Percentiles rank a stretch among this genome's conserved stretches.
Conservation (phyloP, 2,888 invertebrate genomes). For the Gerris lacustris region DNA sequence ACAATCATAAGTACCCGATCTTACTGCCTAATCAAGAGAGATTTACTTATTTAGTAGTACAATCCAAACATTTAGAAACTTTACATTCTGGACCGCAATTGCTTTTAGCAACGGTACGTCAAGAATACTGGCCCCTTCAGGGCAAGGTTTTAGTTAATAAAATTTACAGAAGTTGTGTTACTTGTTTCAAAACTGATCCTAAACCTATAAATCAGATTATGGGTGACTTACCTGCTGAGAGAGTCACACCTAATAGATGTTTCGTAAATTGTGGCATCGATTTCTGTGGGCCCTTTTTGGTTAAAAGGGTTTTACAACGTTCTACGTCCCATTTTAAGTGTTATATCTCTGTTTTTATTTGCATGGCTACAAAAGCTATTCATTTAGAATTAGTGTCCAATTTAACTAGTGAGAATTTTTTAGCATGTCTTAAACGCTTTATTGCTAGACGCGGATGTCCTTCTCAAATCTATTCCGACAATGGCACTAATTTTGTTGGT, state of each 20-base stretch:
- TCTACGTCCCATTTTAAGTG: too few species aligned
- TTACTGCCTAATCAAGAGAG: too few species aligned
- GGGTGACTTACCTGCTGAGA: constrained; percentile 4
- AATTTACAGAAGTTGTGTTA: too few species aligned
- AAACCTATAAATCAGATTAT: too few species aligned
- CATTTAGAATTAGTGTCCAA: constrained; percentile 9
- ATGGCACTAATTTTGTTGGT: constrained; percentile 13
- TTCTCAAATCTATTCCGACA: constrained; percentile 11
- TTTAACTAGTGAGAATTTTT: neutral
- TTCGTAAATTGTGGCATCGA: constrained; percentile 7
- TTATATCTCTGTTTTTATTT: constrained; percentile 7
- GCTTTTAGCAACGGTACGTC: too few species aligned
- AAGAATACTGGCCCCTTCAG: too few species aligned
- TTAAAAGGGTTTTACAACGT: neutral
- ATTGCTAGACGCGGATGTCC: constrained; percentile 10
- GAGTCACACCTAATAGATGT: constrained; percentile 1
- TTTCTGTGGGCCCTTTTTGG: constrained; percentile 9
- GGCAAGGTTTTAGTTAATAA: too few species aligned
- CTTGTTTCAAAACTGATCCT: too few species aligned
- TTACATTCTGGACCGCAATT: too few species aligned
- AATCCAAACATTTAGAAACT: too few species aligned
- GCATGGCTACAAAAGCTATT: constrained; percentile 10
- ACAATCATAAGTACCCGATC: too few species aligned
- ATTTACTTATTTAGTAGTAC: too few species aligned
- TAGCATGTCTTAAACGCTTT: constrained; percentile 6